phyloP scores from a whole-genome alignment of 2,797 vertebrate genomes.

The Lutjanus argentimaculatus region DNA sequence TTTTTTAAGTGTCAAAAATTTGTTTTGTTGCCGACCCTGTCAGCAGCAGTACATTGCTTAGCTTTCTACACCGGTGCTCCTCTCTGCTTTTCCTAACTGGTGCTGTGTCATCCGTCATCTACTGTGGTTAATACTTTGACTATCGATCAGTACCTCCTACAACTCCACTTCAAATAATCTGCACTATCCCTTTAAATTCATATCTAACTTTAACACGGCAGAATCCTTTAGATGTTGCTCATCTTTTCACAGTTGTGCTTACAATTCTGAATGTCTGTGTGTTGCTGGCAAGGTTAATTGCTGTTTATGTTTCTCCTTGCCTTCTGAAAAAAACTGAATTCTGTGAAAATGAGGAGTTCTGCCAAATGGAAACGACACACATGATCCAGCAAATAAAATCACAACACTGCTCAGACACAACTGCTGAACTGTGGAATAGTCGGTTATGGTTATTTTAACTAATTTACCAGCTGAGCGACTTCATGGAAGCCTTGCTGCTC shows the following conservation, averaged over 20 bases:
- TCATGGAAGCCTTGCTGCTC: slow-evolving; percentile 6
- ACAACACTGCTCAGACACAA: background rate
- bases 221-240: slow-evolving; percentile 3
- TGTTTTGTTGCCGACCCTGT: too few species aligned
- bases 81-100: too few species aligned
- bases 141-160: too few species aligned
- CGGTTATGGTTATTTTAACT: slow-evolving; percentile 26
- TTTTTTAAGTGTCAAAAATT: too few species aligned
- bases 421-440: slow-evolving; percentile 18
- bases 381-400: slow-evolving; percentile 9
- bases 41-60: too few species aligned
- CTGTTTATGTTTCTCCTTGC: slow-evolving; percentile 33
- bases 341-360: slow-evolving; percentile 1
- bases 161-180: too few species aligned
- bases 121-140: too few species aligned
- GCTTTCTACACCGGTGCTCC: too few species aligned
- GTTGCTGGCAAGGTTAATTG: background rate
- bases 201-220: background rate
- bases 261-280: background rate
- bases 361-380: slow-evolving; percentile 26
- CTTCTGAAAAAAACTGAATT: slow-evolving; percentile 38
- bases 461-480: slow-evolving; percentile 30
- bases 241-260: slow-evolving; percentile 21
- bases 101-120: too few species aligned
- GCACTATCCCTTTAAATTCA: background rate